phyloP scores from a whole-genome alignment of 2,797 vertebrate genomes.

The Euthynnus affinis region DNA sequence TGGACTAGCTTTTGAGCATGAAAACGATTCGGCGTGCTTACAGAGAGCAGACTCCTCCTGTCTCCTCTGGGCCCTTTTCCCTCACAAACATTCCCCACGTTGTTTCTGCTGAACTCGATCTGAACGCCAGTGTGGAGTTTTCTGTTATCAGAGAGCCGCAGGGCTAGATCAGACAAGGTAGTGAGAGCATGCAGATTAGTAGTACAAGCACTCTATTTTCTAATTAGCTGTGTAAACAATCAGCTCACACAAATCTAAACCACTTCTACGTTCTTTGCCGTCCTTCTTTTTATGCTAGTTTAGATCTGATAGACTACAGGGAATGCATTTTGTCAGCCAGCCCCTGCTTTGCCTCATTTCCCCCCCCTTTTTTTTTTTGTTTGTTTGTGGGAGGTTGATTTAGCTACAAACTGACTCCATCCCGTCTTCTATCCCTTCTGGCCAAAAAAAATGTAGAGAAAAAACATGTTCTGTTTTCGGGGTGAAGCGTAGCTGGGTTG shows the following conservation, averaged over 20 bases:
- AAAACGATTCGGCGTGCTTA: slow-evolving; percentile 54
- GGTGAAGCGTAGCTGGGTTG: slow-evolving; percentile 56
- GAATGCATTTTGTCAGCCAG: slow-evolving; percentile 37
- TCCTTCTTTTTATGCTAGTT: slow-evolving; percentile 30
- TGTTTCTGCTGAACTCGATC: slow-evolving; percentile 44
- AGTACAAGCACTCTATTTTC: neutral
- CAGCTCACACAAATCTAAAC: slow-evolving; percentile 3
- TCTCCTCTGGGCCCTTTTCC: slow-evolving; percentile 48
- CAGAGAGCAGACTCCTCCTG: slow-evolving; percentile 44
- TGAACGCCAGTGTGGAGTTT: slow-evolving; percentile 22
- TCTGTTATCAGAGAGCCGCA: slow-evolving; percentile 29
- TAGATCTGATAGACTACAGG: slow-evolving; percentile 5
- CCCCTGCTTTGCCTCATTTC: slow-evolving; percentile 16
- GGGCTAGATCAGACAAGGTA: slow-evolving; percentile 25
- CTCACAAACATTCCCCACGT: slow-evolving; percentile 62
- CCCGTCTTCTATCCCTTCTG: slow-evolving; percentile 40
- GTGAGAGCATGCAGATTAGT: slow-evolving; percentile 10
- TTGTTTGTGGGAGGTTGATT: slow-evolving; percentile 48
- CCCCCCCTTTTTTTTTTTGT: neutral
- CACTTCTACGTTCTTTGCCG: neutral
- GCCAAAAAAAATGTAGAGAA: slow-evolving; percentile 44
- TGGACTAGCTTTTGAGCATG: slow-evolving; percentile 60
- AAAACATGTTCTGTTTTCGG: slow-evolving; percentile 65
- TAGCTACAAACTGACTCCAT: slow-evolving; percentile 39
- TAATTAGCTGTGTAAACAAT: slow-evolving; percentile 19